A percentile compares a stretch with the other conserved stretches of the same genome.
Evolutionary conservation across 2,888 invertebrate species (phyloP).

Genomic region (Drosophila algonquin): DNA sequence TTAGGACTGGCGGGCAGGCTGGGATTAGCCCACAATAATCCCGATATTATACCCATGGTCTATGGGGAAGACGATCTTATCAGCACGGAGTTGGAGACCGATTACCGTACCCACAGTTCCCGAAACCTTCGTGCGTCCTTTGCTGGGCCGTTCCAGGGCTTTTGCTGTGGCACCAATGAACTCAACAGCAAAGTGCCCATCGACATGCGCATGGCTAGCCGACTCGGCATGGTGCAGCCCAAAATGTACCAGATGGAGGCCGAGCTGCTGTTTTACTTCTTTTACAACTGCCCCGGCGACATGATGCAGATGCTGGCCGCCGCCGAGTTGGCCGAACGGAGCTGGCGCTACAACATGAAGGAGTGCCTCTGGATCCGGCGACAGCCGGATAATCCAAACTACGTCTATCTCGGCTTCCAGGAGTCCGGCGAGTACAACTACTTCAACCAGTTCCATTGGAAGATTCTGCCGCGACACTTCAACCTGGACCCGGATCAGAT

Average conservation of each 20-base stretch:
- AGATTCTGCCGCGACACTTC: conserved; percentile 52
- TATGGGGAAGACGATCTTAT: conserved; percentile 41
- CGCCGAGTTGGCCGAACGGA: conserved; percentile 63
- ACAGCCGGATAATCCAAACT: conserved; percentile 59
- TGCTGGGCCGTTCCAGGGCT: conserved; percentile 30
- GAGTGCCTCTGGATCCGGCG: conserved; percentile 55
- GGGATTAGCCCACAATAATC: conserved; percentile 15
- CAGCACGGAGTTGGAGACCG: conserved; percentile 20
- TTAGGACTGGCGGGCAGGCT: conserved; percentile 51
- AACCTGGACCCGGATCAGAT: conserved; percentile 49
- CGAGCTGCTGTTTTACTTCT: conserved; percentile 61
- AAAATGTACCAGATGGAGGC: conserved; percentile 56
- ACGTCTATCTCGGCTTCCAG: conserved; percentile 21
- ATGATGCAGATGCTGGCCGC: conserved; percentile 70
- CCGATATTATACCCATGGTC: conserved; percentile 24
- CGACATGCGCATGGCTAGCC: neutral
- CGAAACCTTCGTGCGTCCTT: conserved; percentile 38
- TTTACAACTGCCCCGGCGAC: conserved; percentile 62
- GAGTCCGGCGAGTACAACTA: conserved; percentile 67
- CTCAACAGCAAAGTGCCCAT: conserved; percentile 28
- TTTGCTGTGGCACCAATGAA: conserved; percentile 36
- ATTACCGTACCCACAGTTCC: conserved; percentile 5
- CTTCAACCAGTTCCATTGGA: conserved; percentile 62
- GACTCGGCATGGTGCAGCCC: conserved; percentile 41
- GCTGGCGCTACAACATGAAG: conserved; percentile 63